A percentile compares a stretch with the other conserved stretches of the same genome.
Conservation (phyloP, 1,140 invertebrate species). For the Hormaphis cornu region DNA sequence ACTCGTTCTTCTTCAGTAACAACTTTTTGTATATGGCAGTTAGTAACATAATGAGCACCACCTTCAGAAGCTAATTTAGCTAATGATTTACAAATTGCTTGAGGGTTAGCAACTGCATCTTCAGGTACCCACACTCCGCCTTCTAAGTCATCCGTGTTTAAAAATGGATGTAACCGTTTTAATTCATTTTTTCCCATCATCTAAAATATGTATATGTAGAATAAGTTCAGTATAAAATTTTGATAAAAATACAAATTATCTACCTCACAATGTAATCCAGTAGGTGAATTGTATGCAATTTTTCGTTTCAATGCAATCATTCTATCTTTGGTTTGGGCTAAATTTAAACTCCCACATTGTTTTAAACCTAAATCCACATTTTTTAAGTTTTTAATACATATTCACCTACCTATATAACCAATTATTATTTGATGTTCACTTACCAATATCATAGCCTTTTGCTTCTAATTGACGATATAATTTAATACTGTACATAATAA, state of each 20-base stretch:
- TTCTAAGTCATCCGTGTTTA: slow-evolving; percentile 57
- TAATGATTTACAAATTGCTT: slow-evolving; percentile 52
- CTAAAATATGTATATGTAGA: slow-evolving; percentile 36
- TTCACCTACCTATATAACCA: neutral
- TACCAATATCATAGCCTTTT: slow-evolving; percentile 53
- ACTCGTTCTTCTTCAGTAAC: slow-evolving; percentile 51
- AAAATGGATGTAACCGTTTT: slow-evolving; percentile 50
- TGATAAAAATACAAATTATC: neutral
- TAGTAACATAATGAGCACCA: slow-evolving; percentile 52
- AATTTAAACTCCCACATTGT: slow-evolving; percentile 58
- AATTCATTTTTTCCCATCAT: slow-evolving; percentile 43
- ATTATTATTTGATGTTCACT: slow-evolving; percentile 36
- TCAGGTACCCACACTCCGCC: slow-evolving; percentile 65
- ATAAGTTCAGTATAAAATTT: neutral
- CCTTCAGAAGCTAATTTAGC: slow-evolving; percentile 50
- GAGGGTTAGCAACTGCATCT: slow-evolving; percentile 59
- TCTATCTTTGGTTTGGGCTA: slow-evolving; percentile 63
- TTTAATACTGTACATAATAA: slow-evolving; percentile 53
- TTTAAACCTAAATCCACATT: slow-evolving; percentile 45
- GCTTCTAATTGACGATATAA: slow-evolving; percentile 53
- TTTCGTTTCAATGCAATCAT: slow-evolving; percentile 54
- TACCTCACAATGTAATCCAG: slow-evolving; percentile 49
- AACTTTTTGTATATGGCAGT: slow-evolving; percentile 51
- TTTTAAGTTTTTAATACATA: neutral
- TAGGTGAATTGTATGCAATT: slow-evolving; percentile 47